These are phyloP conservation scores for Apamea epomidion DNA, from an alignment of 2,888 invertebrate genomes.

Conservation along the genomic window DNA sequence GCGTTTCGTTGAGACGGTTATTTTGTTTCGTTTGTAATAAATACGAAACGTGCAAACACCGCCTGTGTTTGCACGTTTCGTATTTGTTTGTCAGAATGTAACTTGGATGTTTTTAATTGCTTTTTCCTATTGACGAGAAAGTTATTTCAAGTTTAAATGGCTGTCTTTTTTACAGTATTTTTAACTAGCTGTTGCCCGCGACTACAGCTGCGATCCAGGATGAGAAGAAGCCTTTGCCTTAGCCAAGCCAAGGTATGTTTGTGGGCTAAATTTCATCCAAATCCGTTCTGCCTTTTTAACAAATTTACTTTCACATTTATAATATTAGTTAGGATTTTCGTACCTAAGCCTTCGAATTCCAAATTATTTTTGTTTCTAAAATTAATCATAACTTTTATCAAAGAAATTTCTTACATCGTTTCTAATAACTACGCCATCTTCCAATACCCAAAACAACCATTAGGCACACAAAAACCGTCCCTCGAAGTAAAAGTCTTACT, in stretches of 20 bases:
- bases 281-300: no score
- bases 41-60: no score
- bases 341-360: neutral
- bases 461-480: conserved; percentile 38
- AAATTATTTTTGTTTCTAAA: neutral
- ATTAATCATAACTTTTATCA: neutral
- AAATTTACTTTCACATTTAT: no score
- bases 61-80: conserved; percentile 44
- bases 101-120: conserved; percentile 32
- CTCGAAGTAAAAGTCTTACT: conserved; percentile 52
- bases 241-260: no score
- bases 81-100: conserved; percentile 31
- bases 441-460: conserved; percentile 29
- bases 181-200: neutral
- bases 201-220: no score
- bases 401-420: neutral
- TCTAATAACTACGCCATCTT: conserved; percentile 18
- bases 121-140: conserved; percentile 16
- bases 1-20: conserved; percentile 25
- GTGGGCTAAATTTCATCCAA: no score
- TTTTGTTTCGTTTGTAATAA: conserved; percentile 44
- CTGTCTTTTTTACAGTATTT: neutral
- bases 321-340: neutral
- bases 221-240: no score
- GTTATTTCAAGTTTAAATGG: conserved; percentile 9